Evolutionary conservation across 2,113 vertebrate species (phyloP), one percentile per base, ranked within the genome.

Genomic region (Rostratula benghalensis): DNA sequence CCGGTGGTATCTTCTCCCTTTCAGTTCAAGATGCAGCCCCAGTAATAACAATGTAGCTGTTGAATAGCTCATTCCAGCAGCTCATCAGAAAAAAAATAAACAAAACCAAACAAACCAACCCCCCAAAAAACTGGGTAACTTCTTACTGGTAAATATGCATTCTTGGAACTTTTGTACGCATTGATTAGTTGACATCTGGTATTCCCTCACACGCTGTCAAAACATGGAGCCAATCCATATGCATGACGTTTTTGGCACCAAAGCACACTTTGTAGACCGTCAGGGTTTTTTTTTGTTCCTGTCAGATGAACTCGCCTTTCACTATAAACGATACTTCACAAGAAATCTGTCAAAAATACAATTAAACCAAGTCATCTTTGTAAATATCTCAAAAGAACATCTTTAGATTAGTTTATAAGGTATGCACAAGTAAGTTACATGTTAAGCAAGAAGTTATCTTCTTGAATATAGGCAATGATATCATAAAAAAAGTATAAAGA

Each of bases 151-250:
- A 94, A 88, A 94, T 73, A 84, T 74, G 25, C 18, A 21, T 76
- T 92, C 73, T 92, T 89, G 61, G 39, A 92, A 30, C 39, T 73
- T 90, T 50, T 90, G 27, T 89, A 75, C 79, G 64, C 54, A 81
- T 90, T 77, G 91, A 92, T 96, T 91, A 81, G 54, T 82, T 95
- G 80, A 86, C 82, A 96, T 89, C 37, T 94, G 78, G 61, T 76
- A 87, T 95, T 94, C 59, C 33, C 60, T 91, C 83, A 77, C 51
- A 91, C 22, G 51, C 53, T 80, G 27, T 96, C 75, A 90, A 93
- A 95, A 91, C 39, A 88, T 33, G 77, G 57, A 95, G 45, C 24
- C 77, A 70, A 74, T 33, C 48, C 75, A 70, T 61, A 50, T 63
- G 77, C 56, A 75, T 46, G 46, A 93, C 70, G 28, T 11, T 78